These are phyloP conservation scores for Camponotus fellah DNA, from an alignment of 2,888 invertebrate genomes.

Conservation along the genomic window DNA sequence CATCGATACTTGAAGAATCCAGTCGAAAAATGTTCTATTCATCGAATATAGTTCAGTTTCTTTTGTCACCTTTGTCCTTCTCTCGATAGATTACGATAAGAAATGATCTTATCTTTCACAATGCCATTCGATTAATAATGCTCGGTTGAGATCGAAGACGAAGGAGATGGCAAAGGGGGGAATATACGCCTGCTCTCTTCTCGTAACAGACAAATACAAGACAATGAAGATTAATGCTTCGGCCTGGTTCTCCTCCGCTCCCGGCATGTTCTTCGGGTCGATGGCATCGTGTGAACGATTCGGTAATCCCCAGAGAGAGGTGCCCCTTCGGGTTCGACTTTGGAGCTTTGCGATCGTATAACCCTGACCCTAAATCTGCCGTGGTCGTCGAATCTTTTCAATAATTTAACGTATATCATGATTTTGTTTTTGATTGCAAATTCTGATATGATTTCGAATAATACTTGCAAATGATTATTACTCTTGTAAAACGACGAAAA, in stretches of 20 bases:
- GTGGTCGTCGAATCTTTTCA: constrained; percentile 1
- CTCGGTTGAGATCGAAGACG: constrained; percentile 50
- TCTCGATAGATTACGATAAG: constrained; percentile 54
- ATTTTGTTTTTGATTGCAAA: background rate
- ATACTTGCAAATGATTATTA: background rate
- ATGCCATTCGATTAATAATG: constrained; percentile 73
- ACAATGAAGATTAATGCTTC: constrained; percentile 82
- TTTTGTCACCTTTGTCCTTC: constrained; percentile 24
- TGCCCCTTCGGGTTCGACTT: constrained; percentile 24
- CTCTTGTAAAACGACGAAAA: background rate
- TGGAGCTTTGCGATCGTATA: constrained; percentile 10
- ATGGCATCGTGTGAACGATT: constrained; percentile 68
- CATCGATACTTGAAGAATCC: background rate
- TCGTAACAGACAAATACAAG: constrained; percentile 81
- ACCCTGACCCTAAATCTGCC: constrained; percentile 19
- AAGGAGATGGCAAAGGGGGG: constrained; percentile 42
- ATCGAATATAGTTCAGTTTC: constrained; percentile 32
- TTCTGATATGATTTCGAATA: background rate
- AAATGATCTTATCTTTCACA: constrained; percentile 71
- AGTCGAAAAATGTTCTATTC: constrained; percentile 24
- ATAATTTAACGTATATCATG: background rate
- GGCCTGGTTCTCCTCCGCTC: constrained; percentile 62
- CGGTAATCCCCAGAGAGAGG: constrained; percentile 53
- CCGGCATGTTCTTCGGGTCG: constrained; percentile 53
- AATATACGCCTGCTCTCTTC: constrained; percentile 17